Base-by-base conservation (phyloP, 92 coral and sea anemone genomes). In the Zoanthus sansibaricus region DNA sequence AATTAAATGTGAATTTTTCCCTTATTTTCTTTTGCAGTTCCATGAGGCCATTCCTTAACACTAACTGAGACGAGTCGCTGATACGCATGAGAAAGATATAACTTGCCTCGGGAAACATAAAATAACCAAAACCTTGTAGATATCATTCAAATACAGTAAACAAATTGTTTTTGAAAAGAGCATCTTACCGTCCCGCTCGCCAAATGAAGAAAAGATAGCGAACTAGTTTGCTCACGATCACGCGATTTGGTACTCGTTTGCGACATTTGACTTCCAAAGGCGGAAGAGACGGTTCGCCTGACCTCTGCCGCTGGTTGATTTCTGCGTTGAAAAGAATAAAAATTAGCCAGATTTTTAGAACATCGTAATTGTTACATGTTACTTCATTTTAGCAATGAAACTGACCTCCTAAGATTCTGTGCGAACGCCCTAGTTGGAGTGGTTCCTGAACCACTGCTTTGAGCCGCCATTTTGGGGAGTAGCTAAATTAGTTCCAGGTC, bases 401-500 rank as follows among this genome's bases (percentile, higher is more conserved):
- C 92, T 89, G 77, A 97, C 99, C 94, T 97, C 96, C 91, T 95
- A 12, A 97, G 92, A 79, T 95, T 97, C 84, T 95, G 96, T 48
- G 99, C 99, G 82, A 97, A 97, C 45, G 99, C 99, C 85, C 99
- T 95, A 33, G 98, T 97, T 62, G 96, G 80, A 47, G 92, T 87
- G 2, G 96, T 44, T 54, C 90, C 90, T 68, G 86, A 61, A 77
- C 95, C 94, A 83, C 98, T 91, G 80, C 96, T 91, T 55, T 93
- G 93, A 67, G 98, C 98, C 93, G 99, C 99, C 99, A 97, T 97
- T 84, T 87, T 91, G 96, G 86, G 85, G 62, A 66, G 74, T 45
- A 46, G 42, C 82, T 69, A 8, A 2, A 5, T 69, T 17, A 6
- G 46, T 69, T 9, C 73, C 74, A 69, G 74, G 6, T 31, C 45